Conservation (phyloP, 2,888 invertebrate species). For the Noctua janthe region DNA sequence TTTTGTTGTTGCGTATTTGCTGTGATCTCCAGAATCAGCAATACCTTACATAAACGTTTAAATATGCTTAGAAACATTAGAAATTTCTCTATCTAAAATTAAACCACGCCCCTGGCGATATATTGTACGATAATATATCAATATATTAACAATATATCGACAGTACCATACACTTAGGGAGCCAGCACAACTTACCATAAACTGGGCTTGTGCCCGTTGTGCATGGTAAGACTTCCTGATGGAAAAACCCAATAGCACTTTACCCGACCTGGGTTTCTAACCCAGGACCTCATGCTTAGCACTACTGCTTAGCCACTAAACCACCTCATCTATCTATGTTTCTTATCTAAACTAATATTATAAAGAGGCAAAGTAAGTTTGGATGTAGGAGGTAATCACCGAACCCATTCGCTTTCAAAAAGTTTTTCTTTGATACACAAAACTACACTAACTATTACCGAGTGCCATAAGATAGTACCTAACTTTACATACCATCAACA, state of each 20-base stretch:
- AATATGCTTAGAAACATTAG: background rate
- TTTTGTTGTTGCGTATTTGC: background rate
- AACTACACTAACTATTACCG: background rate
- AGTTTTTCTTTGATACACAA: background rate
- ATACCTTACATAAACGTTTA: background rate
- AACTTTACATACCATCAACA: slow-evolving; percentile 79
- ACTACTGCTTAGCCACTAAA: background rate
- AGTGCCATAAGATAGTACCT: too few species aligned
- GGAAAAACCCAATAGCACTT: background rate
- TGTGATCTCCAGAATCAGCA: background rate
- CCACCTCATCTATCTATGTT: background rate
- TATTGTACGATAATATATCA: too few species aligned
- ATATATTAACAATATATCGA: too few species aligned
- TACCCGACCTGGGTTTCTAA: background rate
- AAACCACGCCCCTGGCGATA: too few species aligned
- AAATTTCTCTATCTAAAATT: background rate
- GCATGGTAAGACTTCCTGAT: background rate
- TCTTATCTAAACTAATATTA: background rate
- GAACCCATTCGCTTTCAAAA: too few species aligned
- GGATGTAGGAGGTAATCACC: too few species aligned
- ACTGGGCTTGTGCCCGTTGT: too few species aligned
- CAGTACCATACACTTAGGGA: background rate
- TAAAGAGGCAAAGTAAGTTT: too few species aligned
- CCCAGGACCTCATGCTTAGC: background rate
- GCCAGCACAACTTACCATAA: background rate